phyloP scores from a whole-genome alignment of 2,113 vertebrate species.

The Atlantisia rogersi region DNA sequence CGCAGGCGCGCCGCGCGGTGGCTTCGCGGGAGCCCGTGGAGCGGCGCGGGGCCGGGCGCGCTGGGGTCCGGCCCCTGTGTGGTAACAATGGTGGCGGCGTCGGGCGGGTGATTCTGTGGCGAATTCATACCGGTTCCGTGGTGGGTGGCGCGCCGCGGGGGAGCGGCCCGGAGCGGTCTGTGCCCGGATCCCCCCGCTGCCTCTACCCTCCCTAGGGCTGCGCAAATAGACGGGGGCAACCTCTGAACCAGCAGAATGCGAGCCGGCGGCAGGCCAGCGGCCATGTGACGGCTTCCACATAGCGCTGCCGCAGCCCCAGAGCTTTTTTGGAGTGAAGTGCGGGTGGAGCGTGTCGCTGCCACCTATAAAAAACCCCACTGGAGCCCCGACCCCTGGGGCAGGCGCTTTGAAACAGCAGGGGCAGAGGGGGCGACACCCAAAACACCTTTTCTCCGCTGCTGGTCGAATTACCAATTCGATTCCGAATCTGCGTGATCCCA shows the following conservation, averaged over 20 bases:
- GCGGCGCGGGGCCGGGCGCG: background rate
- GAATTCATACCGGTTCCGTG: fast-evolving
- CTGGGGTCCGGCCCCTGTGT: background rate
- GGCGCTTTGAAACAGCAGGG: background rate
- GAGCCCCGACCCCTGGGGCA: background rate
- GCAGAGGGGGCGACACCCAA: no score
- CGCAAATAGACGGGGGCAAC: conserved; percentile 17
- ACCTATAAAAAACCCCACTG: background rate
- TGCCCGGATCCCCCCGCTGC: background rate
- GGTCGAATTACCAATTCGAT: background rate
- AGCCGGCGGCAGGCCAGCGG: conserved; percentile 13
- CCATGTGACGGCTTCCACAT: conserved; percentile 30
- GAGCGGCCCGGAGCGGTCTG: no score
- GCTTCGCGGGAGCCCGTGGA: background rate
- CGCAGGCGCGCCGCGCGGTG: background rate
- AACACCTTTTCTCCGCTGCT: background rate
- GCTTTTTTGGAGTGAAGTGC: background rate
- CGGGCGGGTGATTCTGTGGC: background rate
- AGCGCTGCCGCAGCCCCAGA: conserved; percentile 10
- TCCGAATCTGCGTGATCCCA: fast-evolving
- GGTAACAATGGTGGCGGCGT: background rate
- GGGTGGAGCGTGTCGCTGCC: background rate
- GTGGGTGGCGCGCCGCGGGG: background rate
- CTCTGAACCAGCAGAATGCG: conserved; percentile 28
- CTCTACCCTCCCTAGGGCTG: background rate